These are phyloP conservation scores for Indicator maculatus DNA, from an alignment of 2,113 vertebrate species.

Conservation along the genomic window DNA sequence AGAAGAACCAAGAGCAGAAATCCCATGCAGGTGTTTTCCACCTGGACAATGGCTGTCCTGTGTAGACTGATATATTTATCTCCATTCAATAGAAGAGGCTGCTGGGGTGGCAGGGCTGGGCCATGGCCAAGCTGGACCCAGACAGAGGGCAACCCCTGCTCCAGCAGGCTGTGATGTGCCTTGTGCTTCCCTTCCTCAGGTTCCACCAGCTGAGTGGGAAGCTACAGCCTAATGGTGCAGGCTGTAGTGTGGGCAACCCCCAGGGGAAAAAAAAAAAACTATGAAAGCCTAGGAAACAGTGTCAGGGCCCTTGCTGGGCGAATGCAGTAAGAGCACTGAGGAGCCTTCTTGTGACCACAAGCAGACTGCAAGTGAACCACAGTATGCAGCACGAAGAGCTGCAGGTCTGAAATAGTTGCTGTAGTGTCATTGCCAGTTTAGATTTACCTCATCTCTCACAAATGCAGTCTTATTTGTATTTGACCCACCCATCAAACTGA, in stretches of 20 bases:
- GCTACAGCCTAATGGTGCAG: neutral
- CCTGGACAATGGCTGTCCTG: neutral
- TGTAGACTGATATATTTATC: neutral
- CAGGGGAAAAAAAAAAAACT: neutral
- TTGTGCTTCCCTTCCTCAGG: neutral
- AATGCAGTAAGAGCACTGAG: neutral
- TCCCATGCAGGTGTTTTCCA: neutral
- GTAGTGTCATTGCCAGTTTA: neutral
- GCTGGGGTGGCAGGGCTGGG: neutral
- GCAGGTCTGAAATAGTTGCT: neutral
- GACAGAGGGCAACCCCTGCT: neutral
- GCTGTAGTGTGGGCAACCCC: neutral
- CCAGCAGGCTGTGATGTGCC: neutral
- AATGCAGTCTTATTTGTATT: neutral
- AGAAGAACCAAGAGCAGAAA: neutral
- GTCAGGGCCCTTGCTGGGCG: neutral
- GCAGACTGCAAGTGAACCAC: neutral
- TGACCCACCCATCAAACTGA: neutral
- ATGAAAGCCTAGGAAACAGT: neutral
- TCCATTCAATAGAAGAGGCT: neutral
- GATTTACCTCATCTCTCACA: neutral
- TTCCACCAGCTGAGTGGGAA: neutral
- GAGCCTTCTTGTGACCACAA: neutral
- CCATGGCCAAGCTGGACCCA: accelerated
- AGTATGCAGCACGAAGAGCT: neutral